Percentiles rank a stretch among this genome's conserved stretches.
Conservation (phyloP, 2,797 vertebrate genomes). For the Emydoidea blandingii region DNA sequence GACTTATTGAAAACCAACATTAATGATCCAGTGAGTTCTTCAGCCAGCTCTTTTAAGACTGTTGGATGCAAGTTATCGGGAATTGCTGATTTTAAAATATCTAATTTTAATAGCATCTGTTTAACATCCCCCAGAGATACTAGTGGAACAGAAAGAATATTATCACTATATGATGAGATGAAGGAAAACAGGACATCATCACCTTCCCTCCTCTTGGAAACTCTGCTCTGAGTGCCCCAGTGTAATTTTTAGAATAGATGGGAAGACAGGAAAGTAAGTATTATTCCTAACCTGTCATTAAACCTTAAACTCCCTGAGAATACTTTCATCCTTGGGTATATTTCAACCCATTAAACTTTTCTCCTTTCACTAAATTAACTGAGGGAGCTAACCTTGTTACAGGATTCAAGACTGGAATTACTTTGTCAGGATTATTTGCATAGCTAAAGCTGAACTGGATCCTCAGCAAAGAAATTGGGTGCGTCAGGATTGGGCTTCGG, state of each 20-base stretch:
- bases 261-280: conserved; percentile 37
- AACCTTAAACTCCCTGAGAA: background rate
- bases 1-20: background rate
- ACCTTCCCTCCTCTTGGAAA: background rate
- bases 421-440: background rate
- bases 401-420: conserved; percentile 8
- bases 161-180: background rate
- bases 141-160: background rate
- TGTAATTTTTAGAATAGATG: background rate
- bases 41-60: background rate
- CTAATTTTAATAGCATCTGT: background rate
- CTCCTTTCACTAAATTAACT: conserved; percentile 38
- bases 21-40: background rate
- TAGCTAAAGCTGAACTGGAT: conserved; percentile 21
- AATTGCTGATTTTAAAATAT: background rate
- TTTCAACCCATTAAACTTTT: background rate
- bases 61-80: background rate
- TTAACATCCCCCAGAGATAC: background rate
- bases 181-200: background rate
- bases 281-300: conserved; percentile 20
- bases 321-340: background rate
- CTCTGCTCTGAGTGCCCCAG: background rate
- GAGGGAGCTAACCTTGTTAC: conserved; percentile 35
- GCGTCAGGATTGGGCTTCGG: conserved; percentile 5
- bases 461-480: conserved; percentile 41